phyloP scores from a whole-genome alignment of 2,113 vertebrate species.

The Brachypteracias leptosomus region DNA sequence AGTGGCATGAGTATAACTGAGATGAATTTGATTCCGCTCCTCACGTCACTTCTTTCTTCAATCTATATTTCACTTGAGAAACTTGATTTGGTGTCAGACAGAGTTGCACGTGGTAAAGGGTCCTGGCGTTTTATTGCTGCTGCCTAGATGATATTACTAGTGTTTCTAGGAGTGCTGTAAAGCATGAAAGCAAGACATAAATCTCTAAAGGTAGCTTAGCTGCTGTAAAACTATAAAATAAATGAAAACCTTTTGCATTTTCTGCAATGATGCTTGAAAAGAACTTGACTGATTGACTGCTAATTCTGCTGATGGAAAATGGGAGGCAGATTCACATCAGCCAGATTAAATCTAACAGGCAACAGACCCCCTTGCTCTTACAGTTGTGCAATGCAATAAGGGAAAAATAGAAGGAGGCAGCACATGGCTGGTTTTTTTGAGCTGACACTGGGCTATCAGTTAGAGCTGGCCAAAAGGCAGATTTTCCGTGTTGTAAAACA shows the following conservation, averaged over 20 bases:
- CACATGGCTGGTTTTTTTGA: background rate
- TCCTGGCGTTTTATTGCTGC: conserved; percentile 35
- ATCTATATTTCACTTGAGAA: conserved; percentile 46
- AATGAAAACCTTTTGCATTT: conserved; percentile 5
- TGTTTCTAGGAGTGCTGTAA: conserved; percentile 52
- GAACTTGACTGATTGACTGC: background rate
- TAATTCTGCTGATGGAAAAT: conserved; percentile 40
- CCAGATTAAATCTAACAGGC: background rate
- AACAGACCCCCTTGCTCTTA: background rate
- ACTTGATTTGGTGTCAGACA: conserved; percentile 54
- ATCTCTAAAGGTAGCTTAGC: conserved; percentile 11
- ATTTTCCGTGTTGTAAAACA: background rate
- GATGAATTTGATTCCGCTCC: conserved; percentile 35
- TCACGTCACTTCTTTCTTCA: background rate
- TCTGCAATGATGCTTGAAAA: conserved; percentile 31
- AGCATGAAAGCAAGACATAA: conserved; percentile 45
- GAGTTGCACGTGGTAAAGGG: conserved; percentile 5
- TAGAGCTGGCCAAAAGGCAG: conserved; percentile 40
- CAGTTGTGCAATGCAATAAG: background rate
- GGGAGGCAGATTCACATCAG: background rate
- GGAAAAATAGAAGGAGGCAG: conserved; percentile 1
- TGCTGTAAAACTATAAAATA: conserved; percentile 19
- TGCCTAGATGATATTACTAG: conserved; percentile 50
- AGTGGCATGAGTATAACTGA: background rate
- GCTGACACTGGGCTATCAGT: conserved; percentile 17